phyloP scores from a whole-genome alignment of 1,140 invertebrate genomes.

The Neodiprion virginianus region DNA sequence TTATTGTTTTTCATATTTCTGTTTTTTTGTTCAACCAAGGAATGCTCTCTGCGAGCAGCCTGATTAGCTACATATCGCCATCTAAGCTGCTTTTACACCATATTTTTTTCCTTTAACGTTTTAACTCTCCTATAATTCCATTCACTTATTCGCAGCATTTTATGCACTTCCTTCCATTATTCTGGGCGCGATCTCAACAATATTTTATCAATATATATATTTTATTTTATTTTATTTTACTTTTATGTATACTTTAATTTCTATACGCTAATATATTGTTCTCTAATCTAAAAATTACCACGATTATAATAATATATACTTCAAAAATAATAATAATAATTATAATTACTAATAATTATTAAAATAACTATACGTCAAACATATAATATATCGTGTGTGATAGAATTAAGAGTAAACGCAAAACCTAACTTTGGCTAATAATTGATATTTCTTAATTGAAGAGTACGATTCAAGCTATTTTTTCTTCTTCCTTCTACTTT shows the following conservation, averaged over 20 bases:
- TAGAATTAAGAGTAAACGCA: constrained; percentile 39
- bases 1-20: constrained; percentile 4
- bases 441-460: constrained; percentile 43
- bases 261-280: constrained; percentile 58
- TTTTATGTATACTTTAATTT: constrained; percentile 57
- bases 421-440: constrained; percentile 58
- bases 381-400: constrained; percentile 17
- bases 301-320: constrained; percentile 51
- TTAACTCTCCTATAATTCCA: constrained; percentile 24
- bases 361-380: constrained; percentile 35
- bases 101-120: constrained; percentile 21
- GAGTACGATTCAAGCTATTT: constrained; percentile 26
- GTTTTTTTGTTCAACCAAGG: constrained; percentile 50
- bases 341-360: constrained; percentile 29
- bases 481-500: background rate
- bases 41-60: constrained; percentile 48
- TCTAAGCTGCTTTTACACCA: constrained; percentile 27
- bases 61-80: background rate
- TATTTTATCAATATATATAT: constrained; percentile 54
- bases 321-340: constrained; percentile 34
- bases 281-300: constrained; percentile 56
- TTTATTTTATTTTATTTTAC: constrained; percentile 45
- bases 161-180: constrained; percentile 48
- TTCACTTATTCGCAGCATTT: constrained; percentile 40
- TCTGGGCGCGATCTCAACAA: constrained; percentile 48